Evolutionary conservation across 2,113 vertebrate species (phyloP), one percentile per base, ranked within the genome.

Genomic region (Clarias magur): DNA sequence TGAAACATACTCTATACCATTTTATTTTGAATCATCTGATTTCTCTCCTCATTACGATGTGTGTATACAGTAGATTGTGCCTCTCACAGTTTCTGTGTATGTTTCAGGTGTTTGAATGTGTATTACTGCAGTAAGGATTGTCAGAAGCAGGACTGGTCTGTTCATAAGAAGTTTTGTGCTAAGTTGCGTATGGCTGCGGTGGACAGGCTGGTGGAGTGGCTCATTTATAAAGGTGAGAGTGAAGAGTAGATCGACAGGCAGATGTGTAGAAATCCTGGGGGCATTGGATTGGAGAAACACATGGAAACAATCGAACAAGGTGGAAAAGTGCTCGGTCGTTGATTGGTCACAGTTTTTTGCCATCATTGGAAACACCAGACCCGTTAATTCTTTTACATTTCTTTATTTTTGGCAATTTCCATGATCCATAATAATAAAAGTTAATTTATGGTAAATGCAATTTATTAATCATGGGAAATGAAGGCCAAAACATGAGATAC

Each of bases 201-300:
- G 1, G 98, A 99, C 92, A 93, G 97, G 79, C 94, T 99, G 54
- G 92, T 97, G 91, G 97, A 99, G 92, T 99, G 98, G 98, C 96
- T 98, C 6, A 0, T 96, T 89, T 97, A 98, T 91, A 97, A 95
- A 93, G 98, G 98, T 99, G 89, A 82, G 62, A 38, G 16, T 67
- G 16, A 34, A 80, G 78, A 80, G 54, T 56, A 30, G 2, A 12
- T 48, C 23, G n/a, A 11, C 13, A 12, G 25, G 48, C 15, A 57
- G 76, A 25, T 48, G 34, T 54, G 42, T 54, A 54, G 3, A 16
- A 2, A 16, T 15, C 48, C 25, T 19, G 4, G 21, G 7, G 21
- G 5, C 21, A 3, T 5, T 21, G 65, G 16, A 30, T 70, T 16
- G 27, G 15, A n/a, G 27, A 2, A 4, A 27, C 27, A 30, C 15